Conservation (phyloP, 2,113 vertebrate genomes). For the Bubalus kerabau region DNA sequence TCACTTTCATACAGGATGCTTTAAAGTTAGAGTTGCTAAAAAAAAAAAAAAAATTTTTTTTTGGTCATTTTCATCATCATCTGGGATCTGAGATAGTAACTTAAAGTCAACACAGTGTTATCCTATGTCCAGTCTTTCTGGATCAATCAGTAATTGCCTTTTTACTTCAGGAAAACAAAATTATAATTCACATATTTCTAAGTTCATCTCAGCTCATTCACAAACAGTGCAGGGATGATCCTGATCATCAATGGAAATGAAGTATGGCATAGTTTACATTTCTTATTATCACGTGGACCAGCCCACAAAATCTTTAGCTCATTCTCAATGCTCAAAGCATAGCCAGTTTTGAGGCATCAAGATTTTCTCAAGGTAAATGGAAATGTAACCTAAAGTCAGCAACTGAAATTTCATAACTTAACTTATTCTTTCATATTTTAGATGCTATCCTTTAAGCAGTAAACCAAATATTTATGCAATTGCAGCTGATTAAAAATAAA, state of each 20-base stretch:
- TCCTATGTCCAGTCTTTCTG: neutral
- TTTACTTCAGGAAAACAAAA: neutral
- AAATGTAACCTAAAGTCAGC: neutral
- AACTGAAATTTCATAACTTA: neutral
- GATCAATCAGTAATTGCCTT: neutral
- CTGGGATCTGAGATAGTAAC: neutral
- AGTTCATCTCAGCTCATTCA: neutral
- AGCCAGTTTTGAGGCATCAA: neutral
- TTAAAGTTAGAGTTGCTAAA: neutral
- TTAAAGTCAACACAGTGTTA: neutral
- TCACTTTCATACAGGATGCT: neutral
- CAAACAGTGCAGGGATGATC: neutral
- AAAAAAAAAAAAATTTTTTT: neutral
- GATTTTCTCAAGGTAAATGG: neutral
- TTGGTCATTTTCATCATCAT: neutral
- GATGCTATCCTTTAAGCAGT: neutral
- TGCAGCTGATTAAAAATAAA: neutral
- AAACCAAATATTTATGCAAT: neutral
- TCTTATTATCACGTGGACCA: neutral
- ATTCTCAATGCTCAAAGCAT: neutral
- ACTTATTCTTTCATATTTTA: neutral
- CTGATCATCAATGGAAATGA: neutral
- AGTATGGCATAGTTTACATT: neutral
- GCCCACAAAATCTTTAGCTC: neutral
- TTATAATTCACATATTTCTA: neutral